Evolutionary conservation across 1,140 invertebrate species (phyloP).

Genomic region (Lineus longissimus): DNA sequence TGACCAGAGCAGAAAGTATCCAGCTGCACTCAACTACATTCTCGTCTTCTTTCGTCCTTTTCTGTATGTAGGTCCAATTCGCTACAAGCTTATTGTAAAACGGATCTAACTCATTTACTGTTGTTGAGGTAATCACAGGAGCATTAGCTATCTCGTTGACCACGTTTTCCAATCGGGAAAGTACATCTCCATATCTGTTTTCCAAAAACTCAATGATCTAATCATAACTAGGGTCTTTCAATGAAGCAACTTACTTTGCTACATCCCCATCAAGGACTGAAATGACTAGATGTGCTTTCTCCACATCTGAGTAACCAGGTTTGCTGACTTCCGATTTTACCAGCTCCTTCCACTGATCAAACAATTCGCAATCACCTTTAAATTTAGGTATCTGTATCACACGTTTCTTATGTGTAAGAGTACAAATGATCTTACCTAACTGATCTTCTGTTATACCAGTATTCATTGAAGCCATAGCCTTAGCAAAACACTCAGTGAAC

Average conservation of each 20-base stretch:
- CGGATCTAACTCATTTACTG: not conserved
- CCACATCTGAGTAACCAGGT: not conserved
- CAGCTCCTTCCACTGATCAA: no score
- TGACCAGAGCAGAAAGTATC: not conserved
- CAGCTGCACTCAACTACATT: not conserved
- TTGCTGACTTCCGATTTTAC: no score
- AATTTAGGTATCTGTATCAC: no score
- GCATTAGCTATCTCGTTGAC: conserved; percentile 1
- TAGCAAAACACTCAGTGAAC: no score
- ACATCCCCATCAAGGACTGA: not conserved
- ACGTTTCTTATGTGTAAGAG: no score
- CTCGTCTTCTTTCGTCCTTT: not conserved
- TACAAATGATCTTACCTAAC: no score
- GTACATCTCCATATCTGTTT: not conserved
- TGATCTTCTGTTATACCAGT: no score
- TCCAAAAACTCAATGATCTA: not conserved
- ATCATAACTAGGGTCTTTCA: not conserved
- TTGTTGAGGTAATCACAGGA: not conserved
- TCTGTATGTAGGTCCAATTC: not conserved
- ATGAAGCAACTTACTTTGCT: not conserved
- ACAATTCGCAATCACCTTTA: no score
- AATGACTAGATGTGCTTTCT: not conserved
- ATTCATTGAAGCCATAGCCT: no score
- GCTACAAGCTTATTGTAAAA: not conserved
- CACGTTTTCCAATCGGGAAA: not conserved